These are phyloP conservation scores for Conus canariensis DNA, from an alignment of 2,888 invertebrate genomes.

Conservation along the genomic window DNA sequence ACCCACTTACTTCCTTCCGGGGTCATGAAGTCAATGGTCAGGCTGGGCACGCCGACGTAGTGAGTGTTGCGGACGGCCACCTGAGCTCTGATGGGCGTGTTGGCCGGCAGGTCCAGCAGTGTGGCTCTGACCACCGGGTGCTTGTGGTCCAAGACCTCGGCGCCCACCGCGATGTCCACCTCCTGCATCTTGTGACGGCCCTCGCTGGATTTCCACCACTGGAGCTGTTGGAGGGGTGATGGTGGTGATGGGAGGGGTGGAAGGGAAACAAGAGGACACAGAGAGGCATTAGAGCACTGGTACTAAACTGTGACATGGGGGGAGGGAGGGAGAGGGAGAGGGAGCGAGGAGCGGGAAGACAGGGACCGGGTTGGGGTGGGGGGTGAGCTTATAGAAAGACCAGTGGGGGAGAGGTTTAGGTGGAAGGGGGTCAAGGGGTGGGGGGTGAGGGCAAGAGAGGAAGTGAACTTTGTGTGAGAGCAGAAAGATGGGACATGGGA, in stretches of 20 bases:
- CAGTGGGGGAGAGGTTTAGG: too few relatives aligned
- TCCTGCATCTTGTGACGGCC: conserved; percentile 67
- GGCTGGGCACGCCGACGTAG: conserved; percentile 94
- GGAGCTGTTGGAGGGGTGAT: conserved; percentile 82
- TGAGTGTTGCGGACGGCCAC: conserved; percentile 94
- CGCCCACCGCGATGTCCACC: conserved; percentile 57
- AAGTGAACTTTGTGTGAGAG: too few relatives aligned
- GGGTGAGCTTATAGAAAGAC: too few relatives aligned
- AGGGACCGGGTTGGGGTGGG: too few relatives aligned
- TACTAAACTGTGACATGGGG: too few relatives aligned
- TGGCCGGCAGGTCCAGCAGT: conserved; percentile 71
- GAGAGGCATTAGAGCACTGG: not conserved
- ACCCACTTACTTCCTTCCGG: conserved; percentile 72
- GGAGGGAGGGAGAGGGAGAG: too few relatives aligned
- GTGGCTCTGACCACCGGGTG: conserved; percentile 63
- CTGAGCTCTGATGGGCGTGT: conserved; percentile 88
- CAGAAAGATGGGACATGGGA: too few relatives aligned
- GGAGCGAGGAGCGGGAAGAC: too few relatives aligned
- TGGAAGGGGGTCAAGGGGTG: too few relatives aligned
- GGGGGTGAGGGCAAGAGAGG: too few relatives aligned
- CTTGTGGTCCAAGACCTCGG: conserved; percentile 43
- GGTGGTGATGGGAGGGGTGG: not conserved
- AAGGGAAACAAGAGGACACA: not conserved
- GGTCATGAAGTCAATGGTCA: conserved; percentile 83
- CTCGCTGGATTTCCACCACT: conserved; percentile 93